Evolutionary conservation across 2,888 invertebrate species (phyloP), one percentile per base, ranked within the genome.

Genomic region (Boloria selene): DNA sequence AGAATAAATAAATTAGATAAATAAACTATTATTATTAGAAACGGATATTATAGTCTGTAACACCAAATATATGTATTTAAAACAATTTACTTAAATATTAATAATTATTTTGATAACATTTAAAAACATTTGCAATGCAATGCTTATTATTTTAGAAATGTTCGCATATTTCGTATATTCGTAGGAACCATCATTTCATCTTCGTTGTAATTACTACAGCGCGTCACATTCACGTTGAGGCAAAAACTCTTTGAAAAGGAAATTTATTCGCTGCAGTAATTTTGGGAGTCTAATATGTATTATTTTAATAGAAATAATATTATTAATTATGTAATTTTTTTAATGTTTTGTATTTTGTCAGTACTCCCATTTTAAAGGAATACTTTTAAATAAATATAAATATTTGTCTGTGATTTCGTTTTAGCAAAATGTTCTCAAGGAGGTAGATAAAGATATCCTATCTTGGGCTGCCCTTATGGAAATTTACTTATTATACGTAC

Each of bases 161-260:
- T 26, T 1, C 2, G 18, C 16, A 26, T n/a, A 58, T 26, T 38
- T 38, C 31, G n/a, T 16, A 47, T 13, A 4, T 16, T 47, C 14
- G 26, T n/a, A 13, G n/a, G 38, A 16, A 47, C 13, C 18, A 47
- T 58, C 26, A 47, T 58, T 58, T 58, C 47, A 58, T 47, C 47
- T 58, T 47, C 13, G 58, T 0, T 3, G 47, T 58, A 31, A 58
- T 58, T 58, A 58, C 17, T 13, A 54, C 16, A 22, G 26, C 31
- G n/a, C n/a, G 53, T 26, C 47, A 26, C 16, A n/a, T 47, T 26
- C 58, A 16, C 5, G 45, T 26, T 47, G 16, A 10, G 5, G 52
- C 31, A 31, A 31, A 53, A 31, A 16, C n/a, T 18, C 14, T 55
- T 55, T 55, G 17, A 55, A 6, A 42, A 17, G 13, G 4, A 14